Base-by-base conservation (phyloP, 1,140 invertebrate species). In the Dinothrombium tinctorium region DNA sequence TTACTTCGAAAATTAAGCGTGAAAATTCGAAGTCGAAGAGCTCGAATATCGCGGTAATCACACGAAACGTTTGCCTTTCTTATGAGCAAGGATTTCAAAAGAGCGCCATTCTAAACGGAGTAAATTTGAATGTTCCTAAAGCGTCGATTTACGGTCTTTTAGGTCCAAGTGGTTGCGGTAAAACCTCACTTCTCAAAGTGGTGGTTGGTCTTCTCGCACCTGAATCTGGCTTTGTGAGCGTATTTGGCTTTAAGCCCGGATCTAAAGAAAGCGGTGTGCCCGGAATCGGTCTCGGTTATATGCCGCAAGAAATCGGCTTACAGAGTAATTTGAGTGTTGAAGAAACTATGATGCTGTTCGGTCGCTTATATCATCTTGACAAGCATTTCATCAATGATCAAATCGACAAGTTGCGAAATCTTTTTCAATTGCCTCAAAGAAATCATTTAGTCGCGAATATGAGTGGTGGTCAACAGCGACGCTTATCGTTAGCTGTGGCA, bases 341-440 rank as follows among this genome's bases (percentile, higher is more conserved):
- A 42, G 87, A 94, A 56, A 90, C 83, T 0, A 75, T 92, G 71
- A 71, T 78, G 63, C 92, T 87, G 54, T 92, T 92, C 57, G 86
- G 87, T 14, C 79, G 80, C 69, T 76, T 94, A 49, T 82, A 86
- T 15, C 26, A 15, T 15, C 5, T 38, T 12, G 6, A 12, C 14
- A 6, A n/a, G n/a, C 5, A 26, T 7, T 5, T 21, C n/a, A 42
- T 53, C 2, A 17, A 2, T 8, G 25, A 44, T 17, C 1, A 22
- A 39, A 23, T 40, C 12, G 11, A 31, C 5, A 19, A 15, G 22
- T 57, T 33, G n/a, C 15, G 44, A 12, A 22, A 32, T 22, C 22
- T 50, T 11, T 35, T 50, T 20, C 21, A 42, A 2, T 22, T 47
- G 3, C 38, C 32, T 2, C 9, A 25, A 9, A 29, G 12, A 14